Evolutionary conservation across 2,113 vertebrate genomes (phyloP).

Genomic region (Toxotes jaculatrix): DNA sequence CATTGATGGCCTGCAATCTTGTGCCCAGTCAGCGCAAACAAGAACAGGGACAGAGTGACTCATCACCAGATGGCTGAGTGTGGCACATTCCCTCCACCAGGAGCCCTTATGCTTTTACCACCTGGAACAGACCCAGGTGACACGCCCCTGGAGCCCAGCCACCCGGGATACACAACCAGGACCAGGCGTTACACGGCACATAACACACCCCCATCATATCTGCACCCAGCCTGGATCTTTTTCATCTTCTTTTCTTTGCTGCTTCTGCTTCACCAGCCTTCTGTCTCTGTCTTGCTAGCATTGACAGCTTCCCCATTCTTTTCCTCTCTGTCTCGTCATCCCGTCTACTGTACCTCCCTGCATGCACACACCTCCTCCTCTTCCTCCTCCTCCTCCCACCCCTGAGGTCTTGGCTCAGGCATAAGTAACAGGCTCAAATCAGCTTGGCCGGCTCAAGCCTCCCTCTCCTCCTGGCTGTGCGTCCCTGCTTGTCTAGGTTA

Average conservation of each 20-base stretch:
- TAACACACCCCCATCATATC: neutral
- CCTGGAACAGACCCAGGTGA: conserved; percentile 68
- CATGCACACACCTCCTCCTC: neutral
- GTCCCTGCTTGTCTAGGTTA: conserved; percentile 54
- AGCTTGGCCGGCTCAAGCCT: conserved; percentile 53
- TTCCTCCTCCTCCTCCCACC: neutral
- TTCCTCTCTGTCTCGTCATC: conserved; percentile 19
- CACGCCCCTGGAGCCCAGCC: conserved; percentile 53
- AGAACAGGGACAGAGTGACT: conserved; percentile 73
- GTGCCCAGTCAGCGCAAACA: conserved; percentile 63
- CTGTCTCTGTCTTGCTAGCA: conserved; percentile 15
- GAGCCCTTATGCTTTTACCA: conserved; percentile 80
- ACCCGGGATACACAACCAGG: conserved; percentile 4
- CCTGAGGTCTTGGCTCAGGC: conserved; percentile 42
- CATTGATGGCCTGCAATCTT: conserved; percentile 31
- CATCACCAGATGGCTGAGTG: conserved; percentile 80
- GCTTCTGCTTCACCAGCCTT: neutral
- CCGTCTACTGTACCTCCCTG: neutral
- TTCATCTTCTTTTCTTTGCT: neutral
- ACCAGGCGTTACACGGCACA: conserved; percentile 30
- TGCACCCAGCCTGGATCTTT: conserved; percentile 2
- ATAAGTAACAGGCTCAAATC: conserved; percentile 55
- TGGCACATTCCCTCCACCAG: conserved; percentile 73
- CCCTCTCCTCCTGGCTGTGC: conserved; percentile 20
- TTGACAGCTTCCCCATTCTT: conserved; percentile 26